Conservation (phyloP, 1,140 invertebrate species). For the Zaprionus nigranus region DNA sequence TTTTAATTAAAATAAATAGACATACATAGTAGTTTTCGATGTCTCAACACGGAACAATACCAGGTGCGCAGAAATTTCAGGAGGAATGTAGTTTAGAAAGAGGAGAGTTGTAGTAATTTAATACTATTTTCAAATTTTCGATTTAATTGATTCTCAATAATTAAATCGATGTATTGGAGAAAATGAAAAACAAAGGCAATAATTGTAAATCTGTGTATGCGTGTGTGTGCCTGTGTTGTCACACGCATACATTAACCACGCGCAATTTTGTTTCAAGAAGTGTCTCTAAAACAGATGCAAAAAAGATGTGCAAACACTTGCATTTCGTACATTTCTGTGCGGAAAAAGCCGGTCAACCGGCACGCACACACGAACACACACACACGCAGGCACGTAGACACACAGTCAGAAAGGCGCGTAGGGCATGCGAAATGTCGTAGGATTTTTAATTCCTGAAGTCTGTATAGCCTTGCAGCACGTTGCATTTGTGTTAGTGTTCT, state of each 20-base stretch:
- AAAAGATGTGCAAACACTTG: neutral
- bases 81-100: no score
- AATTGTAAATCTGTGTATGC: constrained; percentile 29
- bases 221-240: constrained; percentile 13
- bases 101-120: no score
- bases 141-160: no score
- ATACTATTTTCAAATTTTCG: no score
- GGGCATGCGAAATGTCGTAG: neutral
- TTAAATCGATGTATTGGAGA: no score
- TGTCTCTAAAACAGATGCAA: constrained; percentile 5
- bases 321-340: neutral
- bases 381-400: neutral
- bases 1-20: no score
- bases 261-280: constrained; percentile 32
- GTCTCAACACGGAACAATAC: no score
- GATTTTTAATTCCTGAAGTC: neutral
- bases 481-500: neutral
- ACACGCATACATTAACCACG: constrained; percentile 24
- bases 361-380: neutral
- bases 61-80: no score
- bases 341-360: constrained; percentile 16
- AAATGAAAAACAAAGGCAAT: no score
- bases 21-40: no score
- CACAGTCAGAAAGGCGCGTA: neutral
- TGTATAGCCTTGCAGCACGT: neutral